Percentiles rank a stretch among this genome's conserved stretches.
Conservation (phyloP, 1,140 invertebrate genomes). For the Drosophila ironensis region DNA sequence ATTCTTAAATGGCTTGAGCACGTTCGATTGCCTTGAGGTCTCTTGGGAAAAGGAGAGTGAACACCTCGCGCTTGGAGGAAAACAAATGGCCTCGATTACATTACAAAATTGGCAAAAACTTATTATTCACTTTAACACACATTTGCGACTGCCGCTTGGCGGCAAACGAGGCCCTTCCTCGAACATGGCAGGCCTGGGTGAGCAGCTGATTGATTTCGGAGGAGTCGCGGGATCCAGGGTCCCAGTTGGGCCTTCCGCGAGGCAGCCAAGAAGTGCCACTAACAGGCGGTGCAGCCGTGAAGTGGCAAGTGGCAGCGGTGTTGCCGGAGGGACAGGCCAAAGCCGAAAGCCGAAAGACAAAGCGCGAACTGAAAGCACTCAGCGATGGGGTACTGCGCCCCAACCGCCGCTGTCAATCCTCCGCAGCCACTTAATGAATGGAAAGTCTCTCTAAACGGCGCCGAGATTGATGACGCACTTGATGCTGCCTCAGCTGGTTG, state of each 20-base stretch:
- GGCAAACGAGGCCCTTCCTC: constrained; percentile 26
- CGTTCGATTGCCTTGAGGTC: background rate
- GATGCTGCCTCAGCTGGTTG: constrained; percentile 46
- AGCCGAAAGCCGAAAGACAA: constrained; percentile 61
- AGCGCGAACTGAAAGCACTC: constrained; percentile 67
- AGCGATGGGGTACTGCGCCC: constrained; percentile 23
- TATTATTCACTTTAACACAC: constrained; percentile 41
- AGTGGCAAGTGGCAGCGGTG: background rate
- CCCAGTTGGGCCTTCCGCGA: constrained; percentile 6
- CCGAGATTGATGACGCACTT: constrained; percentile 76
- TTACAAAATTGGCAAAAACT: constrained; percentile 29
- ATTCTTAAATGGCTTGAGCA: too few species aligned
- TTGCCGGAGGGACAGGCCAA: background rate
- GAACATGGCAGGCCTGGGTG: constrained; percentile 44
- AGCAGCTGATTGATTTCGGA: constrained; percentile 62
- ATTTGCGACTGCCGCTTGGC: constrained; percentile 1
- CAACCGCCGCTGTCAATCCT: constrained; percentile 6
- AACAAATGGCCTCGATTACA: constrained; percentile 26
- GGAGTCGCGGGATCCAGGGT: background rate
- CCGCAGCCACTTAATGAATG: constrained; percentile 63
- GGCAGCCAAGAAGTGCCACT: constrained; percentile 60
- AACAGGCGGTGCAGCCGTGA: constrained; percentile 59
- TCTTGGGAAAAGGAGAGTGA: background rate
- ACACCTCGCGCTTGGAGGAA: constrained; percentile 9
- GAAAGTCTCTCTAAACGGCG: constrained; percentile 45